A percentile compares a stretch with the other conserved stretches of the same genome.
These are phyloP conservation scores for Apamea crenata DNA, from an alignment of 2,888 invertebrate genomes.

Conservation along the genomic window DNA sequence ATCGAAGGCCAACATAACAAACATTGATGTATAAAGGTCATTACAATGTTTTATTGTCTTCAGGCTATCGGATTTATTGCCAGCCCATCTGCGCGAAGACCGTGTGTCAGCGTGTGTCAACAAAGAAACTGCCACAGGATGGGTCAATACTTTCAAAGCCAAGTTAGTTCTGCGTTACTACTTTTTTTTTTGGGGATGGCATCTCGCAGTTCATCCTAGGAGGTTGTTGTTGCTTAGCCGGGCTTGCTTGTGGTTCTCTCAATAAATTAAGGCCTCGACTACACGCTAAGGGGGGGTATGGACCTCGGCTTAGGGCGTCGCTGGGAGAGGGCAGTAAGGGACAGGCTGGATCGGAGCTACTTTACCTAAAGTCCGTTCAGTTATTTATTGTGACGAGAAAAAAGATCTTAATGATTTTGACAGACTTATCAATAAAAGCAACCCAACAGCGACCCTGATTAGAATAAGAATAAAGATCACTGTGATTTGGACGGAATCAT, in stretches of 20 bases:
- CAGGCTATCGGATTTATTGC: conserved; percentile 92
- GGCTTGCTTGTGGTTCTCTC: not conserved
- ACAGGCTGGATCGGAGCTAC: too few relatives aligned
- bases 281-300: not conserved
- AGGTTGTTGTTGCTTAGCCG: not conserved
- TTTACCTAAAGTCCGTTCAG: too few relatives aligned
- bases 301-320: too few relatives aligned
- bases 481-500: too few relatives aligned
- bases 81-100: conserved; percentile 93
- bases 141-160: conserved; percentile 94
- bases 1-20: conserved; percentile 49
- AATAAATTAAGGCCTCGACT: not conserved
- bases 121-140: conserved; percentile 92
- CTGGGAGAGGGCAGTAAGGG: too few relatives aligned
- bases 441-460: too few relatives aligned
- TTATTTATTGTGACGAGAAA: too few relatives aligned
- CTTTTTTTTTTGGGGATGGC: not conserved
- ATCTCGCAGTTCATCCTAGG: not conserved
- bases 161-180: conserved; percentile 85
- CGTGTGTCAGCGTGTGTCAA: conserved; percentile 90
- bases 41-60: conserved; percentile 57
- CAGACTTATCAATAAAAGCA: too few relatives aligned
- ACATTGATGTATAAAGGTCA: conserved; percentile 55
- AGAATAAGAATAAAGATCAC: too few relatives aligned
- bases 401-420: too few relatives aligned